Conservation (phyloP, 2,888 invertebrate species). For the Ormia ochracea region DNA sequence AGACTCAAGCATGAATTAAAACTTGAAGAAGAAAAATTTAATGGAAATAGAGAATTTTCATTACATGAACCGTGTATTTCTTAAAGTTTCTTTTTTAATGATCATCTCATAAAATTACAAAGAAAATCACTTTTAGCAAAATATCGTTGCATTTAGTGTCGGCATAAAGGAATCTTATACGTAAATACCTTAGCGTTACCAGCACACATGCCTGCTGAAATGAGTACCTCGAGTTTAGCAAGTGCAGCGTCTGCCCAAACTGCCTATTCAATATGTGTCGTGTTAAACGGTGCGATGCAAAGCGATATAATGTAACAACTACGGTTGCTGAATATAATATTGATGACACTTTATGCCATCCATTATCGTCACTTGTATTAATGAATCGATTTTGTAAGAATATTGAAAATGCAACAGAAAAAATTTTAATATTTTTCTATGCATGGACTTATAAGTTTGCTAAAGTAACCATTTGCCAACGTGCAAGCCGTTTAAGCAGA, state of each 20-base stretch:
- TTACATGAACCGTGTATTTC: constrained; percentile 20
- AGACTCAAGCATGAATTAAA: constrained; percentile 1
- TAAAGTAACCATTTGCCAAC: constrained; percentile 44
- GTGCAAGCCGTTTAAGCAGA: constrained; percentile 34
- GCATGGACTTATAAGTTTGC: constrained; percentile 34
- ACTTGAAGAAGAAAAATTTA: constrained; percentile 21
- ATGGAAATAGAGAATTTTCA: constrained; percentile 30
- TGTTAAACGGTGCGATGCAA: neutral
- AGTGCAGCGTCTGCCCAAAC: constrained; percentile 35
- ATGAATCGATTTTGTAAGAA: constrained; percentile 43
- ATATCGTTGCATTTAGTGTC: constrained; percentile 40
- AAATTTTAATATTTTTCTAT: neutral
- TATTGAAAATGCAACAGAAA: neutral
- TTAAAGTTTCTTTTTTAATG: constrained; percentile 15
- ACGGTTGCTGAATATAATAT: neutral
- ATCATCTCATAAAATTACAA: constrained; percentile 52
- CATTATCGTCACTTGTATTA: constrained; percentile 60
- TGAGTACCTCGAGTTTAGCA: constrained; percentile 50
- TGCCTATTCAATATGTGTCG: constrained; percentile 26
- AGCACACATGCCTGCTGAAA: neutral
- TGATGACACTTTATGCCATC: constrained; percentile 53
- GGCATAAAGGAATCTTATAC: constrained; percentile 32
- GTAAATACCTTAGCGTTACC: constrained; percentile 34
- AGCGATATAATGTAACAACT: neutral
- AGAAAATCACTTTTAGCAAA: constrained; percentile 52